Evolutionary conservation across 2,113 vertebrate genomes (phyloP), one percentile per base, ranked within the genome.

Genomic region (Tragelaphus scriptus): DNA sequence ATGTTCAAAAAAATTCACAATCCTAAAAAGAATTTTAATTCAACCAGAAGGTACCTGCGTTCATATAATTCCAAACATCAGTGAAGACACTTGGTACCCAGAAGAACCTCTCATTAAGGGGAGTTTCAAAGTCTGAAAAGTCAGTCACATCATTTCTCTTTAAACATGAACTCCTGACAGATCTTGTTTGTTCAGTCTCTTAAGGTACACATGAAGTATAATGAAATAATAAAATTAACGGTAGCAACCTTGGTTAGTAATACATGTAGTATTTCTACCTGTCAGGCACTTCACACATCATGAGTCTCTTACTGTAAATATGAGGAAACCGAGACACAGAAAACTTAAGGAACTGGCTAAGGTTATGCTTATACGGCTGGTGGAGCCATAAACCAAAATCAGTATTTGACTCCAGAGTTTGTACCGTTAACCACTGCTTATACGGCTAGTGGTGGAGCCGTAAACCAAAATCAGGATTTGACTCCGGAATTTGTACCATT

Each of bases 1-100:
- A 36, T 92, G 5, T 55, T 92, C 5, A 85, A 95, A 93, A 96
- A 91, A 68, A 68, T 19, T 59, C 13, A 51, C 23, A 88, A 96
- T 91, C 75, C 7, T 86, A 84, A 93, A 96, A 90, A n/a, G 5
- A 91, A 85, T 79, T 88, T 92, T 80, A 95, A 91, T 94, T 85
- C 56, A 93, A 92, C 16, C 32, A 59, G 32, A 93, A 23, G 36
- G 12, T 71, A 85, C 17, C 23, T 79, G 4, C 0, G 0, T 85
- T 14, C 13, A 6, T 94, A 55, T 58, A 90, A 88, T 91, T 97
- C 58, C 81, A 80, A 88, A 49, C 47, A 94, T 93, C 26, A 82
- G n/a, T 61, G 36, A 96, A 61, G 17, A 96, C 17, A 12, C 40
- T 85, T 88, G 25, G 15, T 79, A 28, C 44, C 51, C 26, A 89